Conservation (phyloP, 1,140 invertebrate species). For the Mya arenaria region DNA sequence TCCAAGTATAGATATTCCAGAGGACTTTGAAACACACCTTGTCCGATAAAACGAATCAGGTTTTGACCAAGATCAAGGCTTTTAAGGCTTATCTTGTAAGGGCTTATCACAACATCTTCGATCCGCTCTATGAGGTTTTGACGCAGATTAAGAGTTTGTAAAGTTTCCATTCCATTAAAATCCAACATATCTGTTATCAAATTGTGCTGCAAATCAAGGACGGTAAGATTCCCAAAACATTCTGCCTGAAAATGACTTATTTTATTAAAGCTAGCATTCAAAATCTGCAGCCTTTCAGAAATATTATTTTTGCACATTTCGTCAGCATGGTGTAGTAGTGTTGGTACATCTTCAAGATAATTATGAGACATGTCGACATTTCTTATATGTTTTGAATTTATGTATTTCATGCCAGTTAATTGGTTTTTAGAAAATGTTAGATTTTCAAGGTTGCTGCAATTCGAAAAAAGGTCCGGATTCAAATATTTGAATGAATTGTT, state of each 20-base stretch:
- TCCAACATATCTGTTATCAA: not conserved
- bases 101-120: not conserved
- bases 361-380: constrained; percentile 10
- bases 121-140: not conserved
- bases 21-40: constrained; percentile 2
- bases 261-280: not conserved
- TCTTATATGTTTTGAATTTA: not conserved
- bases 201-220: not conserved
- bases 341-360: not conserved
- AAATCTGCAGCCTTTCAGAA: not conserved
- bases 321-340: not conserved
- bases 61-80: constrained; percentile 6
- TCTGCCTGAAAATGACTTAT: not conserved
- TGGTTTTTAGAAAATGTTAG: not conserved
- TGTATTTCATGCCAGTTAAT: not conserved
- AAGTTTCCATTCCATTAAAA: not conserved
- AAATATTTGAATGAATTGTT: not conserved
- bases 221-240: not conserved
- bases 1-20: constrained; percentile 3
- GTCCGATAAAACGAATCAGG: not conserved
- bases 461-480: not conserved
- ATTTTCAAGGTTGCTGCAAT: not conserved
- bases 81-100: not conserved
- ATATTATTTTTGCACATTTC: not conserved
- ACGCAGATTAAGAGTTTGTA: not conserved